phyloP scores from a whole-genome alignment of 1,140 invertebrate species.

The Apocrypta bakeri region DNA sequence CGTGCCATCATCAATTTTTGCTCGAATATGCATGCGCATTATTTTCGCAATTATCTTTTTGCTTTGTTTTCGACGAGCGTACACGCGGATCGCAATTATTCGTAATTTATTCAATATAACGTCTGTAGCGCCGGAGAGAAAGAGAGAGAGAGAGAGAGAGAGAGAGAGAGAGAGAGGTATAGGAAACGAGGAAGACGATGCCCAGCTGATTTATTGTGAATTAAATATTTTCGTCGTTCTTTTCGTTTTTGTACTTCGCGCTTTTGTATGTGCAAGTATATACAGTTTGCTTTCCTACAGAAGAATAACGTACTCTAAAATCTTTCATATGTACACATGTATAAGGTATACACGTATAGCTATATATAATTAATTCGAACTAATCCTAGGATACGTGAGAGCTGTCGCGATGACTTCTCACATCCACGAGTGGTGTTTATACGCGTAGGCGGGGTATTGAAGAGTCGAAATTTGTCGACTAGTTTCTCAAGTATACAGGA shows the following conservation, averaged over 20 bases:
- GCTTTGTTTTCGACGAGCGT: background rate
- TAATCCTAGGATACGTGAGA: background rate
- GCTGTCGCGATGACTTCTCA: background rate
- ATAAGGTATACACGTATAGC: too few relatives aligned
- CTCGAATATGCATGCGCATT: background rate
- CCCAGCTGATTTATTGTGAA: background rate
- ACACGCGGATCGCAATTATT: background rate
- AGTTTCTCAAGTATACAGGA: background rate
- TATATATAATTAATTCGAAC: background rate
- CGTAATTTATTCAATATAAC: background rate
- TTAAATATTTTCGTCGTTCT: background rate
- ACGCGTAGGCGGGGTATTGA: background rate
- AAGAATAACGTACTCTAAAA: too few relatives aligned
- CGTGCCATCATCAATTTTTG: too few relatives aligned
- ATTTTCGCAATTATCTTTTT: conserved; percentile 1
- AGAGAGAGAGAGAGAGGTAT: too few relatives aligned
- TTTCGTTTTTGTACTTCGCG: too few relatives aligned
- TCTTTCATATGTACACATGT: too few relatives aligned
- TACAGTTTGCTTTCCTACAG: too few relatives aligned
- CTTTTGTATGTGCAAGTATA: too few relatives aligned
- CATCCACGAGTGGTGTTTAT: background rate
- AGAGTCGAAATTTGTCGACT: background rate
- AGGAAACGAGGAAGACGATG: too few relatives aligned
- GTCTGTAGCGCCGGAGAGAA: too few relatives aligned
- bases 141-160: too few relatives aligned